Percentiles rank a stretch among this genome's conserved stretches.
Evolutionary conservation across 2,888 invertebrate species (phyloP).

Genomic region (Tetropium fuscum): DNA sequence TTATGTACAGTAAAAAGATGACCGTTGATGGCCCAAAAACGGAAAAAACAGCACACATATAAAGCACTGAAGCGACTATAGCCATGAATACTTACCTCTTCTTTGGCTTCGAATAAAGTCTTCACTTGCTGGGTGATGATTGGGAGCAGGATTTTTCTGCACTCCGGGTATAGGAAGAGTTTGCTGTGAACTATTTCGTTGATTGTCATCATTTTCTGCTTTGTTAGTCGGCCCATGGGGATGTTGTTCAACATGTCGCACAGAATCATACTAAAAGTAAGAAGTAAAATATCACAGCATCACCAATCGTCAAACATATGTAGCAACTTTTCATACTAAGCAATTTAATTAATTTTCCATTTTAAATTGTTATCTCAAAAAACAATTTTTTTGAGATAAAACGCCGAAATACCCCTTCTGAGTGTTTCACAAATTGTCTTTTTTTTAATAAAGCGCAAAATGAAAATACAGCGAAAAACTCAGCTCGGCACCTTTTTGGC

Average conservation of each 20-base stretch:
- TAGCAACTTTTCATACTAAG: no score
- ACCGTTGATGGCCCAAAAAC: conserved; percentile 18
- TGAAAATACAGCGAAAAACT: no score
- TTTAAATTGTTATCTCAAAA: no score
- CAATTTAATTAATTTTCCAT: no score
- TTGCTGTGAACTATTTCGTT: conserved; percentile 90
- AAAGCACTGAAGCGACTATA: conserved; percentile 25
- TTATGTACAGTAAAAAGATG: conserved; percentile 15
- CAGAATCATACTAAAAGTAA: conserved; percentile 72
- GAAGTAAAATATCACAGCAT: no score
- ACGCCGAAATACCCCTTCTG: no score
- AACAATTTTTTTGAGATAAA: no score
- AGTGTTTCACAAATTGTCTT: no score
- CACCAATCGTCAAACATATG: no score
- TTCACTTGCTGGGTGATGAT: conserved; percentile 77
- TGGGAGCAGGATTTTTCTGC: conserved; percentile 82
- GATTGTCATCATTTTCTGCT: conserved; percentile 92
- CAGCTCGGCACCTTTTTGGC: no score
- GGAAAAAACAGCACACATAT: not conserved
- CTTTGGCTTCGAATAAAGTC: conserved; percentile 79
- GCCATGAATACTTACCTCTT: conserved; percentile 76
- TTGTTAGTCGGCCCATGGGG: conserved; percentile 83
- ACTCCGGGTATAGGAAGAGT: conserved; percentile 79
- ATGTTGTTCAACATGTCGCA: conserved; percentile 83
- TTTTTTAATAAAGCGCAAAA: no score